Evolutionary conservation across 2,113 vertebrate genomes (phyloP).

Genomic region (Sylvilagus bachmani): DNA sequence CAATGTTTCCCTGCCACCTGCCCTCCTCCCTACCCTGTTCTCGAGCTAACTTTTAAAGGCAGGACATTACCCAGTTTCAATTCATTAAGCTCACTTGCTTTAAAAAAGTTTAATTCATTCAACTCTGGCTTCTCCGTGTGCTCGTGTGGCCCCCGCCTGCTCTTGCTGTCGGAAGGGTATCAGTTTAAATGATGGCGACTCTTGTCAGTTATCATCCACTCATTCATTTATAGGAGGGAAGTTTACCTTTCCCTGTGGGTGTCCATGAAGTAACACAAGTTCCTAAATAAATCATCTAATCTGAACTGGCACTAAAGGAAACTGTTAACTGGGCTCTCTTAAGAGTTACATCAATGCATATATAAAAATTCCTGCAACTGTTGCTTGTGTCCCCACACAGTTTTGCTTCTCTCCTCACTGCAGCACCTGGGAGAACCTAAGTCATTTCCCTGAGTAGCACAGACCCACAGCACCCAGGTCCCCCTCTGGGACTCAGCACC

Average conservation of each 20-base stretch:
- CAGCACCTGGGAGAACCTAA: constrained; percentile 71
- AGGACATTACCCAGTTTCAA: constrained; percentile 21
- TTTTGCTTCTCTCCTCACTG: constrained; percentile 29
- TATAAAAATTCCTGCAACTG: constrained; percentile 35
- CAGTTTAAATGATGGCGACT: not conserved
- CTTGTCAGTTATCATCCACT: not conserved
- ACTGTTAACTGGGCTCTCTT: not conserved
- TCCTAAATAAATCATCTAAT: constrained; percentile 32
- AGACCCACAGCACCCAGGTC: not conserved
- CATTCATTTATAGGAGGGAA: not conserved
- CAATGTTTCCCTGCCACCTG: not conserved
- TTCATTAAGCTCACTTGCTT: constrained; percentile 15
- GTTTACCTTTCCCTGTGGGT: not conserved
- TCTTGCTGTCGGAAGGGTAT: constrained; percentile 41
- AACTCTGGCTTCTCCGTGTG: constrained; percentile 25
- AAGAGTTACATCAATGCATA: not conserved
- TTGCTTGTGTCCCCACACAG: constrained; percentile 17
- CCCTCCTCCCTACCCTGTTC: not conserved
- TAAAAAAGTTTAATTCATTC: not conserved
- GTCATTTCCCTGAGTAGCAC: constrained; percentile 75
- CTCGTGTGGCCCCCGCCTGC: constrained; percentile 31
- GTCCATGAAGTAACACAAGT: constrained; percentile 4
- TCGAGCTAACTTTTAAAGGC: constrained; percentile 42
- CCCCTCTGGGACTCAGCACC: constrained; percentile 13
- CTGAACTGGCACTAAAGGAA: constrained; percentile 62